Base-by-base conservation (phyloP, 2,888 invertebrate species). In the Pemphredon lugubris region DNA sequence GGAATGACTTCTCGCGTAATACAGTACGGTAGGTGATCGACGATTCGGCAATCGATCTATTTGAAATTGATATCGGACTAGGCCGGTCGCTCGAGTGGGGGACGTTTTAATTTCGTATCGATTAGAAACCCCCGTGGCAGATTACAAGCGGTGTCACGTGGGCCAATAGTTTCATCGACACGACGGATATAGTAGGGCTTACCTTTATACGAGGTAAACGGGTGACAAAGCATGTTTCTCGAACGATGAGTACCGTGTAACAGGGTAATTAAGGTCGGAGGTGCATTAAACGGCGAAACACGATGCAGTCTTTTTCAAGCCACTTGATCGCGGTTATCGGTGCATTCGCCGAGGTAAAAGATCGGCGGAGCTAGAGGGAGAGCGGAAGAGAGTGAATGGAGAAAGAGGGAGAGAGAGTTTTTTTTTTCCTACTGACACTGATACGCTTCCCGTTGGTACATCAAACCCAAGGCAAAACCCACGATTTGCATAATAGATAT, bases 41-140 rank as follows among this genome's bases (percentile, higher is more conserved):
- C n/a, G n/a, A n/a, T n/a, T n/a, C n/a, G n/a, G n/a, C n/a, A 26
- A 26, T 26, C 7, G 26, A 26, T 26, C 26, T 7, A 7, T 26
- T 26, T 26, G 26, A 26, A 26, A 47, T 58, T 45, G 53, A 69
- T 42, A 54, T 59, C 6, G 65, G 50, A 16, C 32, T 45, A 54
- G 13, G 18, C 51, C 16, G 40, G 14, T 18, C 39, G 13, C 20
- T 18, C 65, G 65, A 53, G 42, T n/a, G 18, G 34, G 67, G 50
- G 54, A 48, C 61, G 61, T 73, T 73, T 73, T 73, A 73, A 71
- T 73, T 73, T 71, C 26, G 54, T 66, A 73, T 73, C 73, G 73
- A 73, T 73, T 47, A 61, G 70, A 64, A 42, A 57, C 9, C 53
- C 59, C 48, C 13, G 37, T 18, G 42, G 44, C 40, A 48, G 65